These are phyloP conservation scores for Hydropsyche betteni DNA, from an alignment of 2,888 invertebrate species.

Conservation along the genomic window DNA sequence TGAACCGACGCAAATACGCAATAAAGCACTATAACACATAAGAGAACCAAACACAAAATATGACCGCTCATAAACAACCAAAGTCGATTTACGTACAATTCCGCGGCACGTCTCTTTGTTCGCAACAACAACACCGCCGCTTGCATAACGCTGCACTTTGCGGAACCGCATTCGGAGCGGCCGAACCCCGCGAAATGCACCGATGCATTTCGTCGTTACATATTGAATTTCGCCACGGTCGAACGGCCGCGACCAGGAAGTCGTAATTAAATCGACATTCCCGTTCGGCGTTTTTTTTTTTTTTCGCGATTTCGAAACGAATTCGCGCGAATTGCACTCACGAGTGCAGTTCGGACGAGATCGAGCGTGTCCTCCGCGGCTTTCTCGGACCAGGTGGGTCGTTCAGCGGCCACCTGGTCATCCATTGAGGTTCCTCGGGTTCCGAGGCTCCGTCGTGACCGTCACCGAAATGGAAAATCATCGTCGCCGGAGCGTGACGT, in stretches of 20 bases:
- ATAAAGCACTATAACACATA: not conserved
- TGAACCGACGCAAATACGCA: not conserved
- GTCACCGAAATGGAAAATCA: conserved; percentile 39
- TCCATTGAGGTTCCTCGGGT: not conserved
- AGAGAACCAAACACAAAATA: not conserved
- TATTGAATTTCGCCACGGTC: no score
- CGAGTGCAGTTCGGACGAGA: not conserved
- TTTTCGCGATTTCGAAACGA: not conserved
- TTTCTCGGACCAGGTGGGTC: not conserved
- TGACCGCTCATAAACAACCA: not conserved
- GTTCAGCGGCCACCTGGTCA: not conserved
- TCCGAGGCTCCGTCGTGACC: conserved; percentile 19
- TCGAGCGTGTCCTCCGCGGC: conserved; percentile 4
- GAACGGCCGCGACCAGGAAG: not conserved
- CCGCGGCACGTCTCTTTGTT: not conserved
- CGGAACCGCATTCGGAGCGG: conserved; percentile 1
- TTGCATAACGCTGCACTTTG: not conserved
- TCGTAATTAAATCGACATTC: conserved; percentile 15
- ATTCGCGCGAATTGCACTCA: not conserved
- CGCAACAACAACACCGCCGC: not conserved
- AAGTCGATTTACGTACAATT: not conserved
- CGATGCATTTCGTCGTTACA: no score
- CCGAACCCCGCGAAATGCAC: no score
- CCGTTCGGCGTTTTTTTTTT: not conserved
- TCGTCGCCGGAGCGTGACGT: conserved; percentile 36